phyloP scores from a whole-genome alignment of 2,113 vertebrate genomes.

The Puffinus mauretanicus region DNA sequence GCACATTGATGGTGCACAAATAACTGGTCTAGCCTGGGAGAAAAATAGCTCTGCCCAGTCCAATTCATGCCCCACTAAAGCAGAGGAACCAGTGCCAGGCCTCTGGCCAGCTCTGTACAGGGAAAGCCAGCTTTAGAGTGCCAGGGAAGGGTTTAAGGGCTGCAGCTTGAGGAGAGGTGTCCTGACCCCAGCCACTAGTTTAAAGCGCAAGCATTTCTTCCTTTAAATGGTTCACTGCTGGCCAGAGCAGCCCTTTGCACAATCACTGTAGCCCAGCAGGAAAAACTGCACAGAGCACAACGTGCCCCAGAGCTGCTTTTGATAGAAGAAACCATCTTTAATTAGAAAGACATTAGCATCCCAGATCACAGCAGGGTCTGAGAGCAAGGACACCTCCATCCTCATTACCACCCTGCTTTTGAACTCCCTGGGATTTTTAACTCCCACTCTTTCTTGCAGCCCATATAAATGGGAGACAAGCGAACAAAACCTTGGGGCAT shows the following conservation, averaged over 20 bases:
- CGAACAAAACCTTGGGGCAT: background rate
- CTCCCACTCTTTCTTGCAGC: background rate
- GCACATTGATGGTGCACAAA: background rate
- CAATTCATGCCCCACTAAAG: rapidly evolving
- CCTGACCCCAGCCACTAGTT: background rate
- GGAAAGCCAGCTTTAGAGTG: background rate
- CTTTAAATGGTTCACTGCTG: background rate
- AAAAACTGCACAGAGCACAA: background rate
- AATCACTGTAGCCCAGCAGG: background rate
- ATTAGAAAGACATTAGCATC: background rate
- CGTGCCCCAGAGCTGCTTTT: background rate
- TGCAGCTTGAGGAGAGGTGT: background rate
- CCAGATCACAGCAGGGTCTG: background rate
- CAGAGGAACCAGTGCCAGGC: background rate
- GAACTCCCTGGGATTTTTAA: background rate
- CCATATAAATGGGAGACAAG: rapidly evolving
- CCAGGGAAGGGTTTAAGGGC: background rate
- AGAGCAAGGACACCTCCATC: background rate
- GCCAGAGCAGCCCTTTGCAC: background rate
- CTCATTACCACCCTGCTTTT: background rate
- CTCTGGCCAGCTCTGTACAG: rapidly evolving
- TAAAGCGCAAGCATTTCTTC: background rate
- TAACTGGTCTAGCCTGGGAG: background rate
- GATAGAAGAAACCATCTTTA: background rate
- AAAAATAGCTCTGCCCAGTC: background rate